Base-by-base conservation (phyloP, 2,888 invertebrate species). In the Stenotaenia linearis region DNA sequence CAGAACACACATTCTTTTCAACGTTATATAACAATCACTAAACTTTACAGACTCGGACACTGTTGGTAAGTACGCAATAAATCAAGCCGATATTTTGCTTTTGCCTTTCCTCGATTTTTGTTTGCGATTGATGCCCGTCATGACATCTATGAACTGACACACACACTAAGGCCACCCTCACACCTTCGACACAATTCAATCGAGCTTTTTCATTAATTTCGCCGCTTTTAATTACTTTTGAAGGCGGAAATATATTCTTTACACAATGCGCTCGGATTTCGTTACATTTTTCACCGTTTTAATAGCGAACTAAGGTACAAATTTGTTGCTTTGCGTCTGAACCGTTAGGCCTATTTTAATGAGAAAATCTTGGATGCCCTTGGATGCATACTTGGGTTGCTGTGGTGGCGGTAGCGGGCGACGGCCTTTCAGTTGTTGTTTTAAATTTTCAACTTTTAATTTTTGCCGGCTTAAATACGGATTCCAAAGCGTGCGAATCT, bases 71-170 rank as follows among this genome's bases (percentile, higher is more conserved):
- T 69, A 69, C 10, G 69, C 69, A 69, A 69, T 69, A 69, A 69
- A 69, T 69, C 69, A 69, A 23, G 25, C 69, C 69, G 69, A 69
- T 69, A 69, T 69, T 69, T 69, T 28, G 25, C 69, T 69, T 69
- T 69, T 69, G 69, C 69, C 69, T 69, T 69, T 69, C 69, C 75
- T 75, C 50, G 77, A 77, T 77, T 77, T 77, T 77, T 28, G 77
- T 45, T 45, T 37, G 35, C 45, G 77, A 77, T 37, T 45, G 77
- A 77, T 79, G 77, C 77, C 77, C 76, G 56, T 80, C 77, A 79
- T 81, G 81, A 81, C 81, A 81, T 81, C 80, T 80, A 81, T 80
- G 81, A 80, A 77, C 80, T 77, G 80, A 78, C 35, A 75, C 32
- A 75, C 80, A 81, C 78, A 81, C 81, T 81, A 81, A n/a, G 74